phyloP scores from a whole-genome alignment of 2,113 vertebrate genomes.

The Stegostoma tigrinum region DNA sequence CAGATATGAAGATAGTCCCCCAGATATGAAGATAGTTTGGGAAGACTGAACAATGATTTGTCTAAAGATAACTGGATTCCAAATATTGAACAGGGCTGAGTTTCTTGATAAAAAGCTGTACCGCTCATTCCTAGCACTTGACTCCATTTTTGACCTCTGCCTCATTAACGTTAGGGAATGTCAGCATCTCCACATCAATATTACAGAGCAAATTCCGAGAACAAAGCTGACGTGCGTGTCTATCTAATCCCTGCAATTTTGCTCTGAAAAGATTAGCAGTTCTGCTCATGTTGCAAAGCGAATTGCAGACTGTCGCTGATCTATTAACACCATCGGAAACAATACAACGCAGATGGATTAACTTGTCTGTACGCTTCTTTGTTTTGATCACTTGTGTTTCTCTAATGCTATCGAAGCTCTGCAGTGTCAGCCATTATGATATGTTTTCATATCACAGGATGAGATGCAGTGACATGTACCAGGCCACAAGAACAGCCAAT shows the following conservation, averaged over 20 bases:
- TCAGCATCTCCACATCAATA: slow-evolving; percentile 22
- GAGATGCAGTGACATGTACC: background rate
- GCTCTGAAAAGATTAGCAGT: slow-evolving; percentile 30
- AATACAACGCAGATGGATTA: slow-evolving; percentile 27
- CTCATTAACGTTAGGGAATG: slow-evolving; percentile 4
- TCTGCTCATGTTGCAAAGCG: slow-evolving; percentile 35
- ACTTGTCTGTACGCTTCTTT: background rate
- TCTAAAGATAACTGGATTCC: background rate
- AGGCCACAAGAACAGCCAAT: background rate
- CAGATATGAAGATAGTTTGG: background rate
- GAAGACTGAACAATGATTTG: background rate
- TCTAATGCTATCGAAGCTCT: background rate
- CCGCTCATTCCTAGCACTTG: background rate
- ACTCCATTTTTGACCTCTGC: background rate
- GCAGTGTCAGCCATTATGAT: slow-evolving; percentile 16
- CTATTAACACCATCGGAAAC: slow-evolving; percentile 33
- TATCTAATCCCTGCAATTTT: slow-evolving; percentile 24
- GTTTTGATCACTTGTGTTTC: slow-evolving; percentile 33
- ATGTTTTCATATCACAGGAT: background rate
- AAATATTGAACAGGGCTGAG: too few relatives aligned
- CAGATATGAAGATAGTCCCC: background rate
- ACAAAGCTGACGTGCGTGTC: slow-evolving; percentile 13
- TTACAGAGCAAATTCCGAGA: slow-evolving; percentile 17
- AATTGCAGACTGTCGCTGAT: slow-evolving; percentile 35
- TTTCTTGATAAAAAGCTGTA: background rate